phyloP scores from a whole-genome alignment of 2,797 vertebrate species.

The Pipistrellus pygmaeus region DNA sequence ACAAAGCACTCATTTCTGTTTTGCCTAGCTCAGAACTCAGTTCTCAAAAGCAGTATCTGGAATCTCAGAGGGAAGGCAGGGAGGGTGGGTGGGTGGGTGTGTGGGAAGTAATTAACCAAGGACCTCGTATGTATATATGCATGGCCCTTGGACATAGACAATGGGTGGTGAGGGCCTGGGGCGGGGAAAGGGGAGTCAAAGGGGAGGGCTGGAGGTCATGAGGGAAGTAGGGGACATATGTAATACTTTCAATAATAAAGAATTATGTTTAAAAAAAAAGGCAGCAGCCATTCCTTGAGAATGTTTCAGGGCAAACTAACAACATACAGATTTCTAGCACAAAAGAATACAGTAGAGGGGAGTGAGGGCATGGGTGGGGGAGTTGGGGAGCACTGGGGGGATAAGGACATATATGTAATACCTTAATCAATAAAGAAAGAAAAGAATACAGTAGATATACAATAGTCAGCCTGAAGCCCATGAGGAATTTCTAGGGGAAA shows the following conservation, averaged over 20 bases:
- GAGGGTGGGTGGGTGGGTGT: too few relatives aligned
- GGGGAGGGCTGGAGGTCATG: not conserved
- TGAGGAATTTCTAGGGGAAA: not conserved
- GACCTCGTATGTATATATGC: not conserved
- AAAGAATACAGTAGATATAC: not conserved
- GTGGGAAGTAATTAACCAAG: not conserved
- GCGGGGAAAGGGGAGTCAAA: too few relatives aligned
- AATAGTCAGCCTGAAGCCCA: not conserved
- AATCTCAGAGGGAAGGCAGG: not conserved
- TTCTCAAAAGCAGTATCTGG: not conserved
- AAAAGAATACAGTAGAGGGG: not conserved
- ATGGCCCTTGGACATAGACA: not conserved
- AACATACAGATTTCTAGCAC: not conserved
- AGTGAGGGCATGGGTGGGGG: too few relatives aligned
- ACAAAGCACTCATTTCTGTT: not conserved
- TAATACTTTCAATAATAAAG: not conserved
- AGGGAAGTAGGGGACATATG: not conserved
- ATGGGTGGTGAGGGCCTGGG: not conserved
- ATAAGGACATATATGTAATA: too few relatives aligned
- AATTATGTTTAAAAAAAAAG: not conserved
- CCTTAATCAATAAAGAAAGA: too few relatives aligned
- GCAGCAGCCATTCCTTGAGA: not conserved
- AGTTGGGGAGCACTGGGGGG: too few relatives aligned
- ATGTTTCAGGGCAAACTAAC: not conserved
- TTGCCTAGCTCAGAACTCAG: not conserved